Evolutionary conservation across 2,888 invertebrate species (phyloP), one percentile per base, ranked within the genome.

Genomic region (Mythimna loreyi): DNA sequence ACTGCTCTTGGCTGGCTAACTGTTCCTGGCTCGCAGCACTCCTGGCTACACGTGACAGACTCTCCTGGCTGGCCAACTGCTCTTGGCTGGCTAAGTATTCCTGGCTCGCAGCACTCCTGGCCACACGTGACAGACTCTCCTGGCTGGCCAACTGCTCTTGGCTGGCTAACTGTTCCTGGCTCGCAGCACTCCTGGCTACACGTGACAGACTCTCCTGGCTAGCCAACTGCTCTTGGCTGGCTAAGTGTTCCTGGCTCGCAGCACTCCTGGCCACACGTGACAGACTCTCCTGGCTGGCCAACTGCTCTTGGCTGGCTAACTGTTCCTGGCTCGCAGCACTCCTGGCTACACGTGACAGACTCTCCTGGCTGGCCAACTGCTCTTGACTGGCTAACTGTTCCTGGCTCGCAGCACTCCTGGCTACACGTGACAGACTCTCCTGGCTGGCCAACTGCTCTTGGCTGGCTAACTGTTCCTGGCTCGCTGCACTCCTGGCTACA

Each of bases 1-100:
- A 53, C 13, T 67, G 57, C 45, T 75, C 63, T 9, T 64, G 63
- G 19, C 55, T 60, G 25, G 50, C 21, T 19, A 50, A 9, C 7
- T 19, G 52, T 52, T 28, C 52, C 28, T 50, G 50, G 16, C 25
- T 50, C 0, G 33, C 50, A 11, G 13, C 40, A 52, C 65, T 36
- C 49, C 60, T 58, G 11, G 40, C 40, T 16, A 43, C 11, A 9
- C 50, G 57, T 1, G 30, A 57, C 7, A 63, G 21, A 9, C 13
- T 28, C 60, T 58, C 62, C 13, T 43, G 58, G 16, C 61, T 62
- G 9, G 53, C 36, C 21, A 56, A 21, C 11, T 61, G 52, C 58
- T 56, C 62, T 23, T 43, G 58, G 16, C 61, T 36, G 9, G 21
- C 43, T 13, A 59, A 2, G 8, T 23, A 43, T 0, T 63, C 63